Base-by-base conservation (phyloP, 23 tunicate species). In the Phallusia fumigata region DNA sequence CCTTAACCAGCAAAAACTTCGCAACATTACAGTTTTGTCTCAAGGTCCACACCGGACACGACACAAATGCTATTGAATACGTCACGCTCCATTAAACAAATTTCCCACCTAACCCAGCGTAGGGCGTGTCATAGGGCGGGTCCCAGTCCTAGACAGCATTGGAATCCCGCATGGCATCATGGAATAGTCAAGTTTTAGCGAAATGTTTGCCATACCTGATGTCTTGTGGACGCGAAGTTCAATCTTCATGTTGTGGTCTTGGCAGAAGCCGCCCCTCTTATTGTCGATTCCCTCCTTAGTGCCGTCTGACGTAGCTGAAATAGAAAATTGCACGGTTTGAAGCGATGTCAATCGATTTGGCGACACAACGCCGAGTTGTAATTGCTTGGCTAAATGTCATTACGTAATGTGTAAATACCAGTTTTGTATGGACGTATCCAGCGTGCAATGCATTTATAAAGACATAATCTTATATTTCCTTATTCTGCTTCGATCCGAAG, bases 231-330 rank as follows among this genome's bases (percentile, higher is more conserved):
- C 87, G 31, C 47, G 28, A 26, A 93, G 44, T 49, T 84, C 74
- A 11, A 93, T 65, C 47, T 85, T 84, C 97, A 93, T 93, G 81
- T 88, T 88, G 34, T 53, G 76, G 53, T 81, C 64, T 18, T 89
- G 81, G 81, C 97, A 93, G 24, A 86, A 93, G 52, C 97, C 97
- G 15, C 97, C 97, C 77, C 81, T 73, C 40, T 22, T 24, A 51
- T 26, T 73, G 11, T 84, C 78, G 40, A 93, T 84, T 32, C 97
- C 97, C 16, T 65, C n/a, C n/a, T 51, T 65, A 0, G 78, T 76
- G 10, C 97, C 97, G 73, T 88, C 93, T 35, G 97, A 93, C 19
- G 97, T 88, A 0, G 97, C 97, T 93, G 93, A 0, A 93, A 93
- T 80, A 78, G 36, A 79, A 64, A 40, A 79, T 34, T 31, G 32